Base-by-base conservation (phyloP, 2,888 invertebrate genomes). In the Argyresthia albistria region DNA sequence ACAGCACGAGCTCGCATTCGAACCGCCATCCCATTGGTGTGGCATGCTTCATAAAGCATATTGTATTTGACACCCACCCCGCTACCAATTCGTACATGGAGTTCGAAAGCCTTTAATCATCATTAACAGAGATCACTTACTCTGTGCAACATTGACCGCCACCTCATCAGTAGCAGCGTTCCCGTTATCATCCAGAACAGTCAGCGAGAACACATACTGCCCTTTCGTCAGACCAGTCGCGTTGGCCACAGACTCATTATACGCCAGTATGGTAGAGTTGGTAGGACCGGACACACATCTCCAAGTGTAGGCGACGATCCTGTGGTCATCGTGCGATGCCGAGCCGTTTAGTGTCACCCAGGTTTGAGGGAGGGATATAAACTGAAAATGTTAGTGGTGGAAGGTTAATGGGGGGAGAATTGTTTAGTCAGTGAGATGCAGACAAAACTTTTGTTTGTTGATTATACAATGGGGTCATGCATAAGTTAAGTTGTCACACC, bases 241-340 rank as follows among this genome's bases (percentile, higher is more conserved):
- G 74, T 96, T 96, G 9, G 94, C 93, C 51, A 90, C 75, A 0
- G 92, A 90, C 65, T 89, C 89, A 70, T 93, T 93, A 56, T 83
- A 84, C 62, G 88, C 77, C 43, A 81, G 43, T 50, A 86, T 76
- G 64, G 63, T 79, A 45, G 91, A 90, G 64, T 88, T 90, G 60
- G 90, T 90, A 8, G 93, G 92, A 1, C 93, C 93, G 57, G 89
- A 91, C 8, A 94, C 76, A 71, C 96, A 94, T 60, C 92, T 92
- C 98, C 98, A 98, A 10, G 91, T 90, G 89, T 93, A 97, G 39
- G 90, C 90, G 25, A 92, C 91, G 58, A 97, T 95, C 65, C 93
- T 91, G 66, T 94, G 93, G 75, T 97, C 97, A 76, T 97, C 97
- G 60, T 88, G 91, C 43, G 95, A 95, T 65, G 89, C 90, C 0